A percentile compares a stretch with the other conserved stretches of the same genome.
phyloP scores from a whole-genome alignment of 2,113 vertebrate genomes.

The Numenius arquata region DNA sequence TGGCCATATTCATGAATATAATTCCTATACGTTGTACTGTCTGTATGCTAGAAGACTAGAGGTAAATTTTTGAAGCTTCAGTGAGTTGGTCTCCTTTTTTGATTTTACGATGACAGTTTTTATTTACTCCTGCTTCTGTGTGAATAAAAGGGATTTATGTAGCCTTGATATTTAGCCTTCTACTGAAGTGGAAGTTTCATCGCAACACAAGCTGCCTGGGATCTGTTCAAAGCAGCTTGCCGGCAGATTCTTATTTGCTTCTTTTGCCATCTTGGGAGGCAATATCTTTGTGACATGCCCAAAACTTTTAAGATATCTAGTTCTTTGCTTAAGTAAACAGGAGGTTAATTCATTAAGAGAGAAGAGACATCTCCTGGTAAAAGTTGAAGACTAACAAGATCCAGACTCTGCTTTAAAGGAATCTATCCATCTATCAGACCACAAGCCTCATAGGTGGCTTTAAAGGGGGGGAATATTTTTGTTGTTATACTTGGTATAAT shows the following conservation, averaged over 20 bases:
- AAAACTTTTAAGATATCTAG: not conserved
- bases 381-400: not conserved
- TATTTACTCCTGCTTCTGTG: not conserved
- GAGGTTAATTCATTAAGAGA: not conserved
- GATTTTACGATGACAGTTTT: not conserved
- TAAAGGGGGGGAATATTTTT: not conserved
- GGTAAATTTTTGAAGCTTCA: not conserved
- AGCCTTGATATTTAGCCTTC: not conserved
- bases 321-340: not conserved
- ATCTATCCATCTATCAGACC: not conserved
- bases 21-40: not conserved
- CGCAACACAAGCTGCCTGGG: not conserved
- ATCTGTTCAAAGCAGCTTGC: not conserved
- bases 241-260: not conserved
- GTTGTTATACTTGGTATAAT: not conserved
- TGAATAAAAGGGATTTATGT: not conserved
- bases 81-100: not conserved
- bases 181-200: not conserved
- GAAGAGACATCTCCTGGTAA: not conserved
- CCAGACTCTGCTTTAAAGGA: not conserved
- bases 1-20: not conserved
- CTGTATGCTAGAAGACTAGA: not conserved
- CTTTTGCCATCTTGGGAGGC: not conserved
- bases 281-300: not conserved
- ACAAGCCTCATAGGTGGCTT: not conserved